Base-by-base conservation (phyloP, 2,888 invertebrate species). In the Priocnemis perturbator region DNA sequence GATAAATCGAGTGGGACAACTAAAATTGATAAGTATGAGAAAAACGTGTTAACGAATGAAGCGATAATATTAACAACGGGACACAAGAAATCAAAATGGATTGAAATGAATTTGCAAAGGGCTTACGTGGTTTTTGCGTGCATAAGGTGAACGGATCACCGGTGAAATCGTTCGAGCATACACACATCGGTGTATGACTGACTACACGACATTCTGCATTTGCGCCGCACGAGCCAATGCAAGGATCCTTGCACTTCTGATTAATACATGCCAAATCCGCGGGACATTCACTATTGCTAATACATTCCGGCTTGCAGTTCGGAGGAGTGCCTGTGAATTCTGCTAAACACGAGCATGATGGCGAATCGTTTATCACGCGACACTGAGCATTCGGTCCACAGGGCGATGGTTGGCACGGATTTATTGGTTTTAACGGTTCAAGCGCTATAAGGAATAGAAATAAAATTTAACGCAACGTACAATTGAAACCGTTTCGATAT, bases 321-420 rank as follows among this genome's bases (percentile, higher is more conserved):
- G 93, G 93, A 20, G 96, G 95, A 75, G 93, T 92, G n/a, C 95
- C 95, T 74, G 93, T 90, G 81, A 93, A 96, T 81, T 93, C 93
- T 4, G 94, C 93, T 75, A 94, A 90, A 81, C 96, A 97, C 1
- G 95, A 95, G 86, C 97, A 97, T 0, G 95, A 95, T 0, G 95
- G 95, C 89, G 95, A 94, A 57, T 81, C 85, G 82, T 95, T 94
- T 14, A 94, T 55, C 59, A 77, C 78, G 95, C 96, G 57, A 94
- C 93, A 48, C 30, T 91, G 86, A 3, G 92, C 87, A 76, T 92
- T 92, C 4, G 94, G 92, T 45, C 95, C 95, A 85, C 95, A 95
- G 0, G 95, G 92, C 15, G 94, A 92, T 14, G 94, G 93, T 77
- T 91, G 91, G 81, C 95, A 95, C 2, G 93, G 94, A 83, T 93